Evolutionary conservation across 35 echinoderm and acorn worm species (phyloP).

Genomic region (Apostichopus parvimensis): DNA sequence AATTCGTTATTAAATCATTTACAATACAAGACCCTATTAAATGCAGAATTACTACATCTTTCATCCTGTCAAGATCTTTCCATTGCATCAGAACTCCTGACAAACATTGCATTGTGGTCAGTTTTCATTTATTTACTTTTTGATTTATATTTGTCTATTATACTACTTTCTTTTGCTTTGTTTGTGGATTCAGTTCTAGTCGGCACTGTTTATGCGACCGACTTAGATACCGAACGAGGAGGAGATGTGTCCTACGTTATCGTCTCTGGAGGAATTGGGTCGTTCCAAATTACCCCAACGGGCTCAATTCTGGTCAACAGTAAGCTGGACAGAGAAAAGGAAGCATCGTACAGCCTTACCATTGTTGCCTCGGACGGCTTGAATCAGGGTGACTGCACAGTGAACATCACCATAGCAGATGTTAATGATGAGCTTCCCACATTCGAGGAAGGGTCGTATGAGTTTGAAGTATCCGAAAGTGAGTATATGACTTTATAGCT

Average conservation of each 20-base stretch:
- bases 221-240: background rate
- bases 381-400: background rate
- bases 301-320: background rate
- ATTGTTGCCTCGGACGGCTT: background rate
- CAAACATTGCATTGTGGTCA: too few species aligned
- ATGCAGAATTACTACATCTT: too few species aligned
- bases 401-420: background rate
- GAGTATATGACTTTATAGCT: background rate
- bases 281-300: background rate
- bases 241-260: background rate
- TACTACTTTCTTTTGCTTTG: too few species aligned
- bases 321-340: slow-evolving; percentile 8
- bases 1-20: too few species aligned
- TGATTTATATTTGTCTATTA: too few species aligned
- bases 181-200: background rate
- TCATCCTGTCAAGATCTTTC: too few species aligned
- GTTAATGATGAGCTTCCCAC: background rate
- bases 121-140: too few species aligned
- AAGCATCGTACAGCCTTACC: background rate
- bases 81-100: too few species aligned
- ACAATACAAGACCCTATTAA: too few species aligned
- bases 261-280: background rate
- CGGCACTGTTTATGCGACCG: background rate
- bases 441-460: background rate
- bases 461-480: background rate